These are phyloP conservation scores for Carposina sasakii DNA, from an alignment of 1,140 invertebrate genomes.

Conservation along the genomic window DNA sequence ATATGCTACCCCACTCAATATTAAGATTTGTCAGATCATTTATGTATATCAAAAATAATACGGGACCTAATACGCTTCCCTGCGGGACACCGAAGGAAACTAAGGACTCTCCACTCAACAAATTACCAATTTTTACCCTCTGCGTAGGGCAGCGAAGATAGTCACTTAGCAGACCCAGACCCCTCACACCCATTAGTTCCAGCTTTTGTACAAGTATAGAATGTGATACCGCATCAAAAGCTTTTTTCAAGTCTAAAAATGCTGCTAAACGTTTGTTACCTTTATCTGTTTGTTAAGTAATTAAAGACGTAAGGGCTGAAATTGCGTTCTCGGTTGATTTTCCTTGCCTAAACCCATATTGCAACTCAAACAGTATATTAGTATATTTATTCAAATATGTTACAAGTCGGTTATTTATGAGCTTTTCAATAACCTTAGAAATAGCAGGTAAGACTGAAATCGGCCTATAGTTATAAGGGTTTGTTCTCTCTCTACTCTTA, in stretches of 20 bases:
- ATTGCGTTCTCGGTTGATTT: slow-evolving; percentile 4
- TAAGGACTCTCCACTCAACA: background rate
- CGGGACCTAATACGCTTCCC: background rate
- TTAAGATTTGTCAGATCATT: background rate
- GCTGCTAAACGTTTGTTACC: slow-evolving; percentile 1
- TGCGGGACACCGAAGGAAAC: background rate
- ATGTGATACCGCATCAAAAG: background rate
- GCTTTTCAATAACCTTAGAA: slow-evolving; percentile 17
- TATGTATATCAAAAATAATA: background rate
- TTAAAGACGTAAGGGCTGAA: background rate
- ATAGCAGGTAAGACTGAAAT: slow-evolving; percentile 14
- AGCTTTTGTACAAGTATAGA: slow-evolving; percentile 1
- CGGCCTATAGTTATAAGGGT: slow-evolving; percentile 11
- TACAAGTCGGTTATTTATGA: slow-evolving; percentile 13
- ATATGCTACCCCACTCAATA: background rate
- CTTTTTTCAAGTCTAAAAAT: slow-evolving; percentile 10
- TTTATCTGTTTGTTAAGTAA: slow-evolving; percentile 3
- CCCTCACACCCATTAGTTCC: background rate
- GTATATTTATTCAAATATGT: slow-evolving; percentile 12
- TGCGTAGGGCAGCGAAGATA: background rate
- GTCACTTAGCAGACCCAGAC: background rate
- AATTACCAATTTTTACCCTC: background rate
- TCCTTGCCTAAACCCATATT: slow-evolving; percentile 14
- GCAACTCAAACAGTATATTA: slow-evolving; percentile 9
- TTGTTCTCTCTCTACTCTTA: slow-evolving; percentile 9